phyloP scores from a whole-genome alignment of 2,113 vertebrate genomes.

The Anseranas semipalmata region DNA sequence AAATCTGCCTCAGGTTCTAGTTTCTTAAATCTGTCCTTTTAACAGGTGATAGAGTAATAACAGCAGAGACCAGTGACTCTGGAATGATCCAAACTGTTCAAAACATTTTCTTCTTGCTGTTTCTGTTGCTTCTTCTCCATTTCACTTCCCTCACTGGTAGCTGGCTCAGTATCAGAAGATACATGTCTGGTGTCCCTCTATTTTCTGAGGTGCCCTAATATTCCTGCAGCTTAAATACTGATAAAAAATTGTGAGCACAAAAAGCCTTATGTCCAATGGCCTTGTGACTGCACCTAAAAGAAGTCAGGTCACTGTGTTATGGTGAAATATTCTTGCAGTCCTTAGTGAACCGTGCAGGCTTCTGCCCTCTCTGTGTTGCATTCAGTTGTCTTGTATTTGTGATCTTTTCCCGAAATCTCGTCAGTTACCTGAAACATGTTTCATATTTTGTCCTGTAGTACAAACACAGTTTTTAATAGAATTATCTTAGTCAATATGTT shows the following conservation, averaged over 20 bases:
- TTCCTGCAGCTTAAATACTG: background rate
- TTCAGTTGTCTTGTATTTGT: background rate
- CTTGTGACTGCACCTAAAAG: background rate
- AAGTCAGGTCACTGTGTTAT: background rate
- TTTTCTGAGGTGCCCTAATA: background rate
- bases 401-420: background rate
- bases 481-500: background rate
- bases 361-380: background rate
- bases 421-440: background rate
- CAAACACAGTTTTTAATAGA: background rate
- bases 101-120: background rate
- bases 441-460: background rate
- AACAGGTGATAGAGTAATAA: background rate
- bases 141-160: background rate
- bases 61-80: background rate
- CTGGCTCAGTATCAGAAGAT: background rate
- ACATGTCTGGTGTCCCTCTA: fast-evolving
- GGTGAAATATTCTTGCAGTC: fast-evolving
- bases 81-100: background rate
- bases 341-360: background rate
- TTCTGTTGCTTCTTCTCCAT: background rate
- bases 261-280: background rate
- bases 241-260: too few relatives aligned
- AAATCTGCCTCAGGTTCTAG: background rate
- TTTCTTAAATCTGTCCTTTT: background rate